Evolutionary conservation across 2,888 invertebrate genomes (phyloP), one percentile per base, ranked within the genome.

Genomic region (Leistus spinibarbis): DNA sequence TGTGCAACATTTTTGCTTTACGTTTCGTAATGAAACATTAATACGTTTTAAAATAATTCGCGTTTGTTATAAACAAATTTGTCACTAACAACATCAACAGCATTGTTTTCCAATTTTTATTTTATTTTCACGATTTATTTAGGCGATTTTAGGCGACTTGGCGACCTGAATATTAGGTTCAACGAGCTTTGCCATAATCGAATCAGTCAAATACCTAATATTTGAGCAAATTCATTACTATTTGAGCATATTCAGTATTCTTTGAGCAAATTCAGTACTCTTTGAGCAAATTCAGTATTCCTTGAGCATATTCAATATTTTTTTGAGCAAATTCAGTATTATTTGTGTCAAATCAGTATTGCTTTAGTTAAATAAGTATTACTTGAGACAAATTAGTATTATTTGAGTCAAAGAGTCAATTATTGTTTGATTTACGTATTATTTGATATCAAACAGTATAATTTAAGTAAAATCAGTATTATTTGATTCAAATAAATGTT

Each of bases 1-100:
- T 73, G 73, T 73, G 73, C 73, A 73, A 73, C 73, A 73, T 73
- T 66, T 66, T 73, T 73, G 20, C 40, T 72, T 54, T 66, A 57
- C 66, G 64, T 67, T 67, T 16, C 22, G 22, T 5, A 60, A 60
- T 9, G 56, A 60, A 60, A 60, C 22, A 1, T 60, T 1, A 60
- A 10, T 17, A 60, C 17, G 17, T 57, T 19, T 60, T 60, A 60
- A 10, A 20, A 60, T 16, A 19, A 3, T 3, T 60, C 20, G 19
- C 22, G 60, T 60, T 60, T 16, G 56, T 10, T 40, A 40, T 40
- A 7, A 7, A 40, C 54, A 66, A 10, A 57, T 57, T 57, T 67
- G 53, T 40, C 57, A 54, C 20, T 60, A 17, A 17, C 20, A 27
- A 65, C 40, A 17, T 13, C 27, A 56, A 72, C 23, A 67, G 73